phyloP scores from a whole-genome alignment of 2,888 invertebrate species.

The Leucophenga montana region DNA sequence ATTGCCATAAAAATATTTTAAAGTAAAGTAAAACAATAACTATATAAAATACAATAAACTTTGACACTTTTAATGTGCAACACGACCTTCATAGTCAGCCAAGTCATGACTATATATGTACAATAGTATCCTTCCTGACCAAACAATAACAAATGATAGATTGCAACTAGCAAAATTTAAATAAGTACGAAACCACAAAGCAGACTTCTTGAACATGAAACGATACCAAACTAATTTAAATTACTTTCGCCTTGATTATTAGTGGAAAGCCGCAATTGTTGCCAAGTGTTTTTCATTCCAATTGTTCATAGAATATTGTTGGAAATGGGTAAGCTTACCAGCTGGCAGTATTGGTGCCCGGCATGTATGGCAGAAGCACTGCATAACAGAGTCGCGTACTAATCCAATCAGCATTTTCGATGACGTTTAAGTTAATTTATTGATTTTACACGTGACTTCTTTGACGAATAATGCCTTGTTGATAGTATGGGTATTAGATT shows the following conservation, averaged over 20 bases:
- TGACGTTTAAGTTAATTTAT: slow-evolving; percentile 41
- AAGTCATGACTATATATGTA: too few species aligned
- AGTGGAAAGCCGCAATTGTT: slow-evolving; percentile 44
- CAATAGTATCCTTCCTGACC: too few species aligned
- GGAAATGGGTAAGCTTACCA: slow-evolving; percentile 76
- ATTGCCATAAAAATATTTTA: too few species aligned
- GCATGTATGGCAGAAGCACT: slow-evolving; percentile 95
- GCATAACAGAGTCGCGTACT: slow-evolving; percentile 92
- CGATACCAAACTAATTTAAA: slow-evolving; percentile 27
- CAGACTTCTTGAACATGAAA: neutral
- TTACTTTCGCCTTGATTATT: neutral
- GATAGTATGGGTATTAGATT: neutral
- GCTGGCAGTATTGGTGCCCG: slow-evolving; percentile 85
- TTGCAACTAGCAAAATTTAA: too few species aligned
- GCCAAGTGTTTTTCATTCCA: slow-evolving; percentile 39
- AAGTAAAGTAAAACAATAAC: neutral
- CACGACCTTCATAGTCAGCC: neutral
- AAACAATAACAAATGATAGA: too few species aligned
- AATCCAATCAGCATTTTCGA: slow-evolving; percentile 86
- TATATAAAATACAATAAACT: neutral
- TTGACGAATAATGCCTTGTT: neutral
- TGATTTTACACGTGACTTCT: slow-evolving; percentile 46
- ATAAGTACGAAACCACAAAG: too few species aligned
- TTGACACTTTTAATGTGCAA: slow-evolving; percentile 5
- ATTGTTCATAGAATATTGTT: neutral